Evolutionary conservation across 1,140 invertebrate species (phyloP).

Genomic region (Atopsyche davidsoni): DNA sequence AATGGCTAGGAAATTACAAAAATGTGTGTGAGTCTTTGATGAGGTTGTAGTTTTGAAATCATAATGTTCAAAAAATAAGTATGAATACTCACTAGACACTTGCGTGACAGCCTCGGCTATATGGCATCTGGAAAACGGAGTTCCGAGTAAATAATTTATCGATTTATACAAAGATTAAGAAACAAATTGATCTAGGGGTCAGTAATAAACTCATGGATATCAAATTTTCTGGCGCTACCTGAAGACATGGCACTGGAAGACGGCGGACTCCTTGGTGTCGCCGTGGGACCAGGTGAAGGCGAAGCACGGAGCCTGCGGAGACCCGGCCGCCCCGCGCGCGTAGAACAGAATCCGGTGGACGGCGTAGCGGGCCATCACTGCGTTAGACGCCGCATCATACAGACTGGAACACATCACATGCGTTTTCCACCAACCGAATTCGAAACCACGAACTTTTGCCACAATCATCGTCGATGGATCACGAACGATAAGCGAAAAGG

Average conservation of each 20-base stretch:
- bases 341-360: slow-evolving; percentile 94
- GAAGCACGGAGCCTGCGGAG: slow-evolving; percentile 84
- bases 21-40: too few relatives aligned
- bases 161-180: too few relatives aligned
- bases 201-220: too few relatives aligned
- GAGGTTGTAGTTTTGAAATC: too few relatives aligned
- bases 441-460: too few relatives aligned
- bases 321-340: slow-evolving; percentile 80
- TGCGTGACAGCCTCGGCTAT: slow-evolving; percentile 89
- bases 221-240: too few relatives aligned
- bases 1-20: background rate
- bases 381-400: slow-evolving; percentile 76
- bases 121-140: slow-evolving; percentile 61
- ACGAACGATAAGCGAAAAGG: too few relatives aligned
- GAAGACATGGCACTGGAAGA: slow-evolving; percentile 97
- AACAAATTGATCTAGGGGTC: too few relatives aligned
- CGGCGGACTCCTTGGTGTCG: slow-evolving; percentile 77
- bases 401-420: slow-evolving; percentile 75
- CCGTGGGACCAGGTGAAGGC: slow-evolving; percentile 95
- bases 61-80: slow-evolving; percentile 17
- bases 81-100: slow-evolving; percentile 55
- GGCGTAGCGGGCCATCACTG: slow-evolving; percentile 83
- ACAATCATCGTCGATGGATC: too few relatives aligned
- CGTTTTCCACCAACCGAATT: too few relatives aligned
- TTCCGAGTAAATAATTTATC: background rate